Evolutionary conservation across 53 echinoderm and acorn worm genomes (phyloP).

Genomic region (Temnopleurus reevesii): DNA sequence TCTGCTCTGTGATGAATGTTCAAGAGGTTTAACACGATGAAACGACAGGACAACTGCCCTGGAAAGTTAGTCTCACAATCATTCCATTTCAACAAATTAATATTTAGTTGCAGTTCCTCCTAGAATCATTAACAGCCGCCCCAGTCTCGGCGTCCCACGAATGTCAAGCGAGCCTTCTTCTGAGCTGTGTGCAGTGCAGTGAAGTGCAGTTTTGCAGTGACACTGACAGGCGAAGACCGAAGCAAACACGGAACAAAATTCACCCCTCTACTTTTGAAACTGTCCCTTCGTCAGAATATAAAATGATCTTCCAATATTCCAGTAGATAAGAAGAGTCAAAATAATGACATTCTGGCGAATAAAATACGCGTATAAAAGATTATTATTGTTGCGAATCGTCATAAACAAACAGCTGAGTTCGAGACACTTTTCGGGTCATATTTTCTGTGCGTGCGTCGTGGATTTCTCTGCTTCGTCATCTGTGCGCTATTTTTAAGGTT

Average conservation of each 20-base stretch:
- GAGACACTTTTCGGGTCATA: too few species aligned
- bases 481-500: not conserved
- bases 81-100: not conserved
- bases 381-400: not conserved
- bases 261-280: not conserved
- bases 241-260: not conserved
- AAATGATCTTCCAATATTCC: not conserved
- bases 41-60: not conserved
- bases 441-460: not conserved
- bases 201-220: not conserved
- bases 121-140: not conserved
- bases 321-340: not conserved
- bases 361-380: not conserved
- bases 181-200: too few species aligned
- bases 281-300: not conserved
- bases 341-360: not conserved
- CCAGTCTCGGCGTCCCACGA: too few species aligned
- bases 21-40: not conserved
- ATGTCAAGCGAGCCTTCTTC: too few species aligned
- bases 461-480: not conserved
- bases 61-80: not conserved
- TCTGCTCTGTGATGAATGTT: not conserved
- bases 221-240: not conserved
- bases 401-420: conserved; percentile 20
- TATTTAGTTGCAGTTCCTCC: not conserved